Base-by-base conservation (phyloP, 2,888 invertebrate species). In the Periphyllus acericola region DNA sequence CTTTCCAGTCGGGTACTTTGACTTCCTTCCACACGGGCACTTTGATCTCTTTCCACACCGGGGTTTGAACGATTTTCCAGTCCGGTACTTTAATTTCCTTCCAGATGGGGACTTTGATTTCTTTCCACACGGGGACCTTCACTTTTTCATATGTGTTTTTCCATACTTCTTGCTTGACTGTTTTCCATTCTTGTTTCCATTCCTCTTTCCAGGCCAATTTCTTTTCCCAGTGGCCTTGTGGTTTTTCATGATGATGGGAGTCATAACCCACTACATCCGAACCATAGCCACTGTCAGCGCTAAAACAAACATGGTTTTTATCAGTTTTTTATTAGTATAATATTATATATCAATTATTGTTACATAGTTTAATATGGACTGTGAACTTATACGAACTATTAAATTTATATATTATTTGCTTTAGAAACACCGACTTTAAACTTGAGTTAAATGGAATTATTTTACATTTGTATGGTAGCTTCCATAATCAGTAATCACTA, bases 171-270 rank as follows among this genome's bases (percentile, higher is more conserved):
- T 96, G 96, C 90, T 95, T 95, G 76, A 95, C 94, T 0, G 94
- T 94, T 90, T 95, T 92, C 92, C 92, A 92, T 19, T 91, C 91
- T 90, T 96, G 95, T 90, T 95, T 94, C 95, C 95, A 96, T 90
- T 96, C 96, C 89, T 95, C 95, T 92, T 96, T 96, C 96, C 96
- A 96, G 52, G 94, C 94, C 78, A 96, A 93, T 91, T 96, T 96
- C 92, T 96, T 96, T 91, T 96, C 95, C 95, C 90, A 90, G 6
- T 83, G 66, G 4, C 89, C 89, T 21, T 78, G 71, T n/a, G 89
- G 89, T 84, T 89, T 88, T 55, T 88, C 87, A 17, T 83, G 87
- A 84, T 89, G 88, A 55, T 89, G 80, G 25, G 72, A 82, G 36
- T 89, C 81, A 32, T 84, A 89, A 25, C 89, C 89, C 25, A 86